phyloP scores from a whole-genome alignment of 2,113 vertebrate species.

The Carassius auratus region DNA sequence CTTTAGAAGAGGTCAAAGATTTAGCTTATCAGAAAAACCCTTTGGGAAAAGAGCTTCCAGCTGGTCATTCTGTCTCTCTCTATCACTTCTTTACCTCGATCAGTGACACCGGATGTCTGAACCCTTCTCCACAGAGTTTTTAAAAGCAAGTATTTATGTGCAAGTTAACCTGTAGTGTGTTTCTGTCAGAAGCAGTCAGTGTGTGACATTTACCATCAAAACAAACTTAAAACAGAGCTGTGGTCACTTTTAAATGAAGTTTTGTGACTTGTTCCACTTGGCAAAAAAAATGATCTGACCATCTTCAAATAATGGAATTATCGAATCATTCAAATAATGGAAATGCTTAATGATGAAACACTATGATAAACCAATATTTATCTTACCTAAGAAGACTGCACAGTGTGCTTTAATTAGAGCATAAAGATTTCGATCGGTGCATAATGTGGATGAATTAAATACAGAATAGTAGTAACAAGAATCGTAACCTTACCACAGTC shows the following conservation, averaged over 20 bases:
- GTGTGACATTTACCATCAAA: not conserved
- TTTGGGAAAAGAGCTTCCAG: not conserved
- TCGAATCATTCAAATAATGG: not conserved
- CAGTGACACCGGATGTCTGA: not conserved
- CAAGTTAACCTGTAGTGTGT: not conserved
- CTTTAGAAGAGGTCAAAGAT: not conserved
- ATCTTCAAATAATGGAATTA: not conserved
- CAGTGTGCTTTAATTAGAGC: not conserved
- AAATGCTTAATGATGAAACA: not conserved
- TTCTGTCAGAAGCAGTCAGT: not conserved
- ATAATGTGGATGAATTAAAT: not conserved
- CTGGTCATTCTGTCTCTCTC: not conserved
- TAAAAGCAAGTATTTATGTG: not conserved
- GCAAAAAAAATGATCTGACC: not conserved
- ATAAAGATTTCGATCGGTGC: not conserved
- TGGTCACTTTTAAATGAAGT: not conserved
- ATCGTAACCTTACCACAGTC: not conserved
- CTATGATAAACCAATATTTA: not conserved
- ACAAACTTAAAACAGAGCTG: not conserved
- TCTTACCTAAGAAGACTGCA: not conserved
- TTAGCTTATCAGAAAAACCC: slow-evolving; percentile 16
- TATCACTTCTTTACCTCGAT: not conserved
- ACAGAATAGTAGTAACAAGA: not conserved
- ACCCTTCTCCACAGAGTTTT: not conserved
- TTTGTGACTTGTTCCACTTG: not conserved